These are phyloP conservation scores for Leucoraja erinaceus DNA, from an alignment of 2,113 vertebrate species.

Conservation along the genomic window DNA sequence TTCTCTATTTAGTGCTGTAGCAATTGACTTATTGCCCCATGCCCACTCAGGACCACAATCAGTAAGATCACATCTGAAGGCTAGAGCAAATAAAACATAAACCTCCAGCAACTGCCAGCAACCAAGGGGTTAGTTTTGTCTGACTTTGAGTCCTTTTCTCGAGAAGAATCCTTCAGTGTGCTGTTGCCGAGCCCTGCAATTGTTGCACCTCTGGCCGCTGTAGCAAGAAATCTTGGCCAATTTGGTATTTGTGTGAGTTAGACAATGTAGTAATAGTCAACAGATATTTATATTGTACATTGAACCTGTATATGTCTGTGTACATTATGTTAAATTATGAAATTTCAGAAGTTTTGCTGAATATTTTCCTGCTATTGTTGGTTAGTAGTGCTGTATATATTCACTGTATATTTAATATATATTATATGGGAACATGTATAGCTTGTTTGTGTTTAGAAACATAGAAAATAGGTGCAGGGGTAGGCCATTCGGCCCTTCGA, in stretches of 20 bases:
- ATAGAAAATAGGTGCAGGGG: too few relatives aligned
- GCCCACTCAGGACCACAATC: background rate
- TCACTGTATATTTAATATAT: constrained; percentile 70
- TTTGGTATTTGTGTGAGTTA: constrained; percentile 39
- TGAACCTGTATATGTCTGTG: constrained; percentile 84
- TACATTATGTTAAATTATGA: constrained; percentile 82
- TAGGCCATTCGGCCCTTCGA: too few relatives aligned
- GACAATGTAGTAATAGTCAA: constrained; percentile 56
- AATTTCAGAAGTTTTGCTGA: constrained; percentile 62
- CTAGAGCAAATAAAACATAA: background rate
- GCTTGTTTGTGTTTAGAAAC: constrained; percentile 62
- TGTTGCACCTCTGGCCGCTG: constrained; percentile 10
- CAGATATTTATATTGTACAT: constrained; percentile 79
- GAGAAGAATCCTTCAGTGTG: background rate
- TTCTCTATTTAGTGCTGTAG: background rate
- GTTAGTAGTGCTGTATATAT: constrained; percentile 64
- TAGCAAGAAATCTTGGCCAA: background rate
- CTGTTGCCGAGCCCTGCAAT: background rate
- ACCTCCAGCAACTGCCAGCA: background rate
- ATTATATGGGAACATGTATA: constrained; percentile 47
- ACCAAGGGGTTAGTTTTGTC: background rate
- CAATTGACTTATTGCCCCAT: background rate
- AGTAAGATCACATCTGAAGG: background rate
- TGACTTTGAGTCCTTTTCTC: background rate
- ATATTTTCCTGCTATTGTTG: constrained; percentile 63